Base-by-base conservation (phyloP, 2,888 invertebrate genomes). In the Aproaerema taeniolella region DNA sequence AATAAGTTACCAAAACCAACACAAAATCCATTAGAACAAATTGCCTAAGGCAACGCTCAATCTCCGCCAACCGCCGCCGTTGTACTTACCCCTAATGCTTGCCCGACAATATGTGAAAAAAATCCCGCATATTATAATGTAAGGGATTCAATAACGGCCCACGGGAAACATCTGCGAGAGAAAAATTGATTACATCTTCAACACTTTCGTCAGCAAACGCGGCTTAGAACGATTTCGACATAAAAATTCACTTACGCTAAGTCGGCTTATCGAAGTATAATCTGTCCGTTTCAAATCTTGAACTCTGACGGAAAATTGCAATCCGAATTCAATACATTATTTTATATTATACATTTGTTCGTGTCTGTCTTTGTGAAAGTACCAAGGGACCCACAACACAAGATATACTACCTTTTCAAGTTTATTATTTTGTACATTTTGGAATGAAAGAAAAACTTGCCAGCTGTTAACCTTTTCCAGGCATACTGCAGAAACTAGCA, bases 101-200 rank as follows among this genome's bases (percentile, higher is more conserved):
- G 58, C 53, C 58, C 52, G 52, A 61, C 67, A 70, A 72, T 68
- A 72, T 74, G 70, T 67, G 70, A 69, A 67, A 74, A 66, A 75
- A 74, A 72, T 58, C 67, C 68, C 71, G 61, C 71, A 74, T 70
- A 76, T 75, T 68, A 77, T 76, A 74, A 67, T 65, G 64, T 68
- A 61, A 65, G 66, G 74, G 72, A 78, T 76, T 69, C 78, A 77
- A 80, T 80, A 80, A 76, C 64, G 60, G 64, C 61, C 44, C 58
- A 45, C 47, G 49, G 53, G 66, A 58, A 72, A 74, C 78, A 80
- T 77, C 76, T 80, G 80, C 61, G 70, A 52, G 50, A 47, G 67
- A 64, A 63, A 72, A 78, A 78, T 75, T 76, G 78, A 79, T 78
- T 74, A 69, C 52, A 58, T 45, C 46, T 45, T 41, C 47, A 57